Base-by-base conservation (phyloP, 1,140 invertebrate genomes). In the Colletes latitarsis region DNA sequence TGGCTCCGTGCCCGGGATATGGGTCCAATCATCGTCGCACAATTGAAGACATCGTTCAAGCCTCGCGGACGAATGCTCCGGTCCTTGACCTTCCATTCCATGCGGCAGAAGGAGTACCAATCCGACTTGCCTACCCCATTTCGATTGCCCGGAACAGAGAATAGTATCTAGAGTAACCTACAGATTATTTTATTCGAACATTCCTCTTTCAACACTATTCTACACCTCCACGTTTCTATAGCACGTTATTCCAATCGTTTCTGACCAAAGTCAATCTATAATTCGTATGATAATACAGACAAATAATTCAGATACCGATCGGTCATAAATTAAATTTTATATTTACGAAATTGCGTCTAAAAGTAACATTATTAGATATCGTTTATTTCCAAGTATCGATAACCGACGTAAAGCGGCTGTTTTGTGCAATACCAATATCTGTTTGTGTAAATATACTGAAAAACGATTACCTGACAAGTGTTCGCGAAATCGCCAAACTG, bases 401-500 rank as follows among this genome's bases (percentile, higher is more conserved):
- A 30, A 30, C 30, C 30, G 30, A 30, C 1, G 1, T 30, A 30
- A 30, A 30, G 2, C 30, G 30, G 30, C 30, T 30, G 30, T 30
- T 30, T 30, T 30, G 30, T 30, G 30, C 30, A 30, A 30, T 30
- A 30, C 30, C 30, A 30, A 30, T 30, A 30, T 1, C 30, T 30
- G 30, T 30, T 30, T 30, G 30, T 30, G 30, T 30, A 30, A 30
- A 60, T 46, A 46, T 46, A 46, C 30, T 46, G 9, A 46, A 15
- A 6, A n/a, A 17, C 21, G 39, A 15, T 86, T 83, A 91, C 89
- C 68, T 92, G 91, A 68, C 96, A 97, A 17, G 95, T 97, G 92
- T 98, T 98, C 49, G 94, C 93, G 89, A 98, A 98, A 92, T 99
- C 98, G 0, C 98, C 98, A 93, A 98, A 99, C 92, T 98, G 95